Base-by-base conservation (phyloP, 1,140 invertebrate genomes). In the Leguminivora glycinivorella region DNA sequence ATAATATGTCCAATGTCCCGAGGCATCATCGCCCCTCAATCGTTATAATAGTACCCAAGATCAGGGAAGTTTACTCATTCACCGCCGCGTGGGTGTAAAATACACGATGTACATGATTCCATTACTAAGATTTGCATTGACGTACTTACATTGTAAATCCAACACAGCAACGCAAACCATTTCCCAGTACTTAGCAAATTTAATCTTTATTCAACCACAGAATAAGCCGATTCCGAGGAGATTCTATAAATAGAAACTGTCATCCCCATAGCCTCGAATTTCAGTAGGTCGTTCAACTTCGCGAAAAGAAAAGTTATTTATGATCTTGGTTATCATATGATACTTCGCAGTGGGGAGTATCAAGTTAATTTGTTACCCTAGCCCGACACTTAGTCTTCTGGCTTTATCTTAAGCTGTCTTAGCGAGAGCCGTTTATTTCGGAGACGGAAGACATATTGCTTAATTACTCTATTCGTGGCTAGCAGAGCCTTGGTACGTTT, bases 191-290 rank as follows among this genome's bases (percentile, higher is more conserved):
- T n/a, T 17, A n/a, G 47, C 7, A 52, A 10, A 22, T 52, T 52
- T 52, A 52, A 52, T 52, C 47, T 52, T 52, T 19, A 52, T 52
- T 52, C 10, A 52, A 52, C 47, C 22, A 52, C 47, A 22, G 47
- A 19, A 19, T 52, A 52, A 52, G 47, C 47, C 19, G 47, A 52
- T 22, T 52, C 10, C 0, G 47, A 22, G n/a, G 47, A 52, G 47
- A 52, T 19, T 22, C 7, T 52, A 10, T 52, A 52, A 52, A 52
- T 52, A 52, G 6, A 5, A 52, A 52, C 17, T 52, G 43, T 19
- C 6, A 52, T 52, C 9, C 19, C 43, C 6, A 43, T 2, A 52
- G 43, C 1, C 17, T 52, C 2, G 19, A n/a, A 22, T 52, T 52
- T 52, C 19, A 5, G 17, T 22, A 52, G 47, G 19, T 52, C 43